Evolutionary conservation across 2,113 vertebrate genomes (phyloP), one percentile per base, ranked within the genome.

Genomic region (Cariama cristata): DNA sequence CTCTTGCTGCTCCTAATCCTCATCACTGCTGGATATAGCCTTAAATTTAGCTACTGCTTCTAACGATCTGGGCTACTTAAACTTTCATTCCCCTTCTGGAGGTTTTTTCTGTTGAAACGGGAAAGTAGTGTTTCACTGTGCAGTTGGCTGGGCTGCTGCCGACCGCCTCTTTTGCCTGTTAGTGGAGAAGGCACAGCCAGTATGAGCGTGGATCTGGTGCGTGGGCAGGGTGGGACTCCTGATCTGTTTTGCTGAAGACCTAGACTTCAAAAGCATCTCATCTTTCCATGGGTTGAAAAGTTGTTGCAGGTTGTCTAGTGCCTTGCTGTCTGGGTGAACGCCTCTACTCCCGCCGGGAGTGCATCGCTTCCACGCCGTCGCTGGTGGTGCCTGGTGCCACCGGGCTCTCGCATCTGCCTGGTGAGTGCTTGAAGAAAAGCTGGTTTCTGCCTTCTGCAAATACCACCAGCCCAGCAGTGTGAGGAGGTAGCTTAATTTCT

Each of bases 301-400:
- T 49, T 45, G 10, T 44, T 75, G 2, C 30, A 62, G 52, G 26
- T n/a, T 27, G 33, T 74, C 18, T 30, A 74, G 14, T 12, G 38
- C 24, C 58, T 69, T 69, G 14, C 49, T 50, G 12, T 19, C 18
- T 47, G 20, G 33, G 44, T 40, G 56, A 69, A 9, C 20, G 63
- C 28, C 26, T 58, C 24, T 32, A 18, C 60, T 50, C 4, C 14
- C 45, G 27, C 32, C 2, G 2, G 67, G 67, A 52, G 23, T 2
- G 5, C 6, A 4, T 44, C 3, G 1, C 28, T 80, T 55, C 62
- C 3, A 4, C 1, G 1, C 18, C 21, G 28, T 58, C 6, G 3
- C 21, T 71, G 26, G 11, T 52, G 21, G 24, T 47, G 24, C 15
- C 55, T 8, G 33, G 5, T 53, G n/a, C 8, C 3, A 5, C 52